These are phyloP conservation scores for Macrosiphum euphorbiae DNA, from an alignment of 2,888 invertebrate genomes.

Conservation along the genomic window DNA sequence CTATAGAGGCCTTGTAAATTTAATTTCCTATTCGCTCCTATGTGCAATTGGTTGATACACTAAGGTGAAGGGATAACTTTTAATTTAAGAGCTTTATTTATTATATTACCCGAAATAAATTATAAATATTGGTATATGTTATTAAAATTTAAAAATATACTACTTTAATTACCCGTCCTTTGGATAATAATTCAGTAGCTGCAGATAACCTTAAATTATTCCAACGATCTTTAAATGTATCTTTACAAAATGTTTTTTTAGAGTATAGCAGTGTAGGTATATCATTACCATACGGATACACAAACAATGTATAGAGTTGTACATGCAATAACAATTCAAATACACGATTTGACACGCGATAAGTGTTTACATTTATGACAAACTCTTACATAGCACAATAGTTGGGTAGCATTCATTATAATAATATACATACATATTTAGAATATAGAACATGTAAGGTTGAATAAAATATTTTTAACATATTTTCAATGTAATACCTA, in stretches of 20 bases:
- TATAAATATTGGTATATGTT: not conserved
- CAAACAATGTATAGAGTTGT: not conserved
- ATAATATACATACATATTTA: not conserved
- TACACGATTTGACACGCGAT: not conserved
- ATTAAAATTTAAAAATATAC: not conserved
- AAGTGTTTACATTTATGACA: not conserved
- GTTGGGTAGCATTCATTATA: not conserved
- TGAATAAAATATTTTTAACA: not conserved
- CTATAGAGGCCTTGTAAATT: too few relatives aligned
- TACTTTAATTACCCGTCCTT: not conserved
- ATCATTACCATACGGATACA: not conserved
- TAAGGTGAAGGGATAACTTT: too few relatives aligned
- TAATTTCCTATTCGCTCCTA: too few relatives aligned
- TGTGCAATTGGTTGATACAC: too few relatives aligned
- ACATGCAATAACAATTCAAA: not conserved
- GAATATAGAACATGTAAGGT: not conserved
- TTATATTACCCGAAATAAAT: not conserved
- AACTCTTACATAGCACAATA: not conserved
- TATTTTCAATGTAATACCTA: not conserved
- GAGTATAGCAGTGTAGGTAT: not conserved
- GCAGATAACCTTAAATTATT: not conserved
- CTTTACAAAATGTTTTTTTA: not conserved
- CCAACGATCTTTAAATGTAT: not conserved
- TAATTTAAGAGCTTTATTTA: too few relatives aligned
- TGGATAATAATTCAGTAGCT: not conserved